Evolutionary conservation across 2,113 vertebrate species (phyloP).

Genomic region (Dryoscopus gambensis): DNA sequence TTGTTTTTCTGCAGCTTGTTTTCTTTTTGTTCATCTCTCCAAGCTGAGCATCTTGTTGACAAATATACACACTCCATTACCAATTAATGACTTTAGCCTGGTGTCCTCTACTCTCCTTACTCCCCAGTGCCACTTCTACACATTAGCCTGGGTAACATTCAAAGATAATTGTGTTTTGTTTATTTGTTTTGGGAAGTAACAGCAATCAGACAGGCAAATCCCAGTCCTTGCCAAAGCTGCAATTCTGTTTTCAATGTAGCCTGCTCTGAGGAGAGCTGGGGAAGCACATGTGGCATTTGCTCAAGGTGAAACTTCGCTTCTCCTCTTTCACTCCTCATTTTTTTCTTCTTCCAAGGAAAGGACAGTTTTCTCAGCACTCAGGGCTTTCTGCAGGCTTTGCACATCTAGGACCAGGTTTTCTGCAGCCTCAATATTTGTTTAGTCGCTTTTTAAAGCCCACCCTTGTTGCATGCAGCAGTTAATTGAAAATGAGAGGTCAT

Average conservation of each 20-base stretch:
- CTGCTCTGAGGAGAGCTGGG: background rate
- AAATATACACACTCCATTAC: constrained; percentile 30
- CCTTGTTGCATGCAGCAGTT: background rate
- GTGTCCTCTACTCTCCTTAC: background rate
- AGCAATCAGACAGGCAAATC: constrained; percentile 36
- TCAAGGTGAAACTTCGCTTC: background rate
- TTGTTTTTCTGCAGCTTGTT: constrained; percentile 16
- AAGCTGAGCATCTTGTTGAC: background rate
- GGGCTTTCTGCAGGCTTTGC: background rate
- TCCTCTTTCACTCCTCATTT: background rate
- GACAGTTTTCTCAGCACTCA: background rate
- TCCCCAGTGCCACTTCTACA: constrained; percentile 16
- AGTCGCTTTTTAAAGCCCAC: background rate
- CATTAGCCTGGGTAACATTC: constrained; percentile 34
- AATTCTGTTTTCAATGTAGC: background rate
- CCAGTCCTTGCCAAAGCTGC: background rate
- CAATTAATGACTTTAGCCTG: constrained; percentile 33
- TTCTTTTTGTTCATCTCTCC: background rate
- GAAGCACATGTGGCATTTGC: background rate
- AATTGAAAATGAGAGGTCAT: background rate
- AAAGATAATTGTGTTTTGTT: constrained; percentile 36
- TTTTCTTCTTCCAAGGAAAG: background rate
- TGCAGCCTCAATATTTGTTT: background rate
- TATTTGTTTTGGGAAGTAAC: constrained; percentile 23
- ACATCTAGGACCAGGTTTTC: background rate